Evolutionary conservation across 2,797 vertebrate species (phyloP).

Genomic region (Rhinogobio ventralis): DNA sequence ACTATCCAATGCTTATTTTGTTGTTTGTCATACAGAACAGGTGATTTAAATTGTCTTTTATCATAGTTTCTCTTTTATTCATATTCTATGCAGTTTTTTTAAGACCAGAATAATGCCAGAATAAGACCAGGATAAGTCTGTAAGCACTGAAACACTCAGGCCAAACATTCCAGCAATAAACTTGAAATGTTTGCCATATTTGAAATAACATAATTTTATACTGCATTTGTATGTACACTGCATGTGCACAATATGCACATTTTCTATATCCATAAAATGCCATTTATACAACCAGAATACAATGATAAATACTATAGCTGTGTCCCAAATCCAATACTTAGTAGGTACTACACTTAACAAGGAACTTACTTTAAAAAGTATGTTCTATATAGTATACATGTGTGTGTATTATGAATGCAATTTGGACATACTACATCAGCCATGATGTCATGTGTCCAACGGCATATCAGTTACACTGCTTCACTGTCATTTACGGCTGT

Average conservation of each 20-base stretch:
- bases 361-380: not conserved
- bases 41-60: not conserved
- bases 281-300: not conserved
- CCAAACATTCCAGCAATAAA: not conserved
- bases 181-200: not conserved
- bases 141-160: not conserved
- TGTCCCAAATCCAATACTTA: not conserved
- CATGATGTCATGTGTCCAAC: not conserved
- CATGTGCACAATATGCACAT: not conserved
- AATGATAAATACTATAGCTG: not conserved
- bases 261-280: not conserved
- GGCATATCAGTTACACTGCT: not conserved
- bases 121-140: no score
- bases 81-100: not conserved
- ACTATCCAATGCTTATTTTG: not conserved
- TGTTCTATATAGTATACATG: not conserved
- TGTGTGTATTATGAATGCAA: not conserved
- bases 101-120: not conserved
- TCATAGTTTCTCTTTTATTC: not conserved
- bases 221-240: not conserved
- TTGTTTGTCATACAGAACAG: not conserved
- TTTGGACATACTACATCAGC: slow-evolving; percentile 2
- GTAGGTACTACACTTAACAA: not conserved
- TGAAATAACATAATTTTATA: not conserved
- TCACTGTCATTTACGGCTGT: not conserved